Conservation (phyloP, 2,888 invertebrate species). For the Ennomos fuscantarius region DNA sequence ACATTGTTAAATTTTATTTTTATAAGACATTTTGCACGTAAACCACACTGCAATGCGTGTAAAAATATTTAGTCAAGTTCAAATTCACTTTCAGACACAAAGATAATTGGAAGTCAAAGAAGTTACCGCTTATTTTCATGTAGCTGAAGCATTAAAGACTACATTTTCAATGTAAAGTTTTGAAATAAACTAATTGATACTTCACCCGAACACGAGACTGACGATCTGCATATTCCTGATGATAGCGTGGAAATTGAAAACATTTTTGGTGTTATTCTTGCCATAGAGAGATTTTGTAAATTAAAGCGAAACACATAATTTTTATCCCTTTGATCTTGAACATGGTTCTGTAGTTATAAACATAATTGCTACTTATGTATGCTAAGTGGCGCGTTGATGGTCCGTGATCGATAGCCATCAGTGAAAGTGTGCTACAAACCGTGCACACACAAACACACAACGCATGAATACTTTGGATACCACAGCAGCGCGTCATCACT, state of each 20-base stretch:
- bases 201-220: slow-evolving; percentile 90
- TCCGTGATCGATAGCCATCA: slow-evolving; percentile 35
- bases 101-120: no score
- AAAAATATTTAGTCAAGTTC: no score
- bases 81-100: no score
- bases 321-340: slow-evolving; percentile 3
- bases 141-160: no score
- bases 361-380: slow-evolving; percentile 26
- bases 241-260: slow-evolving; percentile 61
- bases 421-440: slow-evolving; percentile 42
- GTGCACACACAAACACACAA: slow-evolving; percentile 18
- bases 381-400: slow-evolving; percentile 21
- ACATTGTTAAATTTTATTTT: no score
- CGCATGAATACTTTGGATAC: slow-evolving; percentile 10
- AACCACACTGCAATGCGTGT: no score
- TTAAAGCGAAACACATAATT: neutral
- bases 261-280: neutral
- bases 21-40: no score
- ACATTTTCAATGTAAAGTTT: slow-evolving; percentile 1
- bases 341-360: neutral
- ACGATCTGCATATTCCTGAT: slow-evolving; percentile 90
- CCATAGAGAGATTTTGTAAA: neutral
- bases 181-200: slow-evolving; percentile 44
- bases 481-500: slow-evolving; percentile 16
- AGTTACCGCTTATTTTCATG: no score